Evolutionary conservation across 2,113 vertebrate species (phyloP), one percentile per base, ranked within the genome.

Genomic region (Tamias sibiricus): DNA sequence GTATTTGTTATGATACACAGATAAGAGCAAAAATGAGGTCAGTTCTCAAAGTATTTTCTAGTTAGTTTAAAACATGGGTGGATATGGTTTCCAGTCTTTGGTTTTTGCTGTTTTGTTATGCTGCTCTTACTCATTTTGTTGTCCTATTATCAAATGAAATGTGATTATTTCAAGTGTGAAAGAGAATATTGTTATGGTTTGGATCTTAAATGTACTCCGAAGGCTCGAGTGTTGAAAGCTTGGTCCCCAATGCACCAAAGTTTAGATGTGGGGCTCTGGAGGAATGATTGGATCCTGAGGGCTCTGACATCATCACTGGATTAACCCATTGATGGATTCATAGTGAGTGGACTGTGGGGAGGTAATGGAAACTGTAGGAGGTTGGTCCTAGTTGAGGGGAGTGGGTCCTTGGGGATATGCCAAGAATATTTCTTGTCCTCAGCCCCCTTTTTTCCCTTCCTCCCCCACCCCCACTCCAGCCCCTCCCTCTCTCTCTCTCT

Each of bases 61-160:
- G 14, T 52, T 94, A 49, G n/a, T 57, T 86, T 84, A 49, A 52
- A 68, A 54, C 6, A 22, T 24, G 20, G 5, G 1, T 37, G 10
- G 89, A 42, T 59, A 66, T 59, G 9, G 10, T 44, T 77, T 62
- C 35, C 69, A 75, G 54, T 8, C 69, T 10, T 86, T 30, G 9
- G 22, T 93, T 81, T 47, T 83, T 91, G 30, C 19, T 40, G 24
- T 9, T 83, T 89, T 79, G 72, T 44, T 93, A 79, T 44, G 64
- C n/a, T 86, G 69, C 47, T 93, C 22, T 87, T 90, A 80, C 8
- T 52, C 49, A 92, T 81, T 92, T 76, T 69, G 16, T 35, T 77
- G 8, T 96, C 28, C 37, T 89, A 8, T 42, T 94, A 42, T 68
- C 54, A 75, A 91, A 47, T 54, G 32, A 93, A 97, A 77, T 88